Evolutionary conservation across 2,797 vertebrate species (phyloP), one percentile per base, ranked within the genome.

Genomic region (Anguilla obscura): DNA sequence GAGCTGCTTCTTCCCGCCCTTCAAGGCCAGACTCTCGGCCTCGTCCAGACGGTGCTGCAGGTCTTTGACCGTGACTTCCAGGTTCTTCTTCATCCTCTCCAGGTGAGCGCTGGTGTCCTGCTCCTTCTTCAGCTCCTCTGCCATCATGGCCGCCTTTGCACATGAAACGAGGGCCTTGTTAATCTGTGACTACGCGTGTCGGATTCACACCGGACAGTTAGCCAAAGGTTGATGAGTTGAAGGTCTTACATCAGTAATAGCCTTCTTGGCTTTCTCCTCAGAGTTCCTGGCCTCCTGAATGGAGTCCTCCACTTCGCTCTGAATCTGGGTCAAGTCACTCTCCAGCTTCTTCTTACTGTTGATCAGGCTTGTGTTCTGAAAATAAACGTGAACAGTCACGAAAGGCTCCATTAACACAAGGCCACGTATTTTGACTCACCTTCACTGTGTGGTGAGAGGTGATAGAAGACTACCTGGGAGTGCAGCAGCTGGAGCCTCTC

Each of bases 11-110:
- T 97, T 99, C 87, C 97, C 97, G 0, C 97, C 98, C 90, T 97
- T 98, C 94, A 99, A 93, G 0, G 98, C 98, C 95, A 99, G 89
- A 93, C 96, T 98, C 89, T 98, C 98, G 0, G 98, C 98, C 89
- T 99, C 98, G 0, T 99, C 97, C 71, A 99, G 95, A 3, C 98
- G 97, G 7, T 93, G 96, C 93, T 98, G 97, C 91, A 97, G 94
- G 89, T 98, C 97, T 93, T 98, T 98, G 89, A 99, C 97, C 0
- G 97, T 98, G 93, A 97, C 94, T 88, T 97, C 97, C 89, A 97
- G 92, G 93, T 98, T 98, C 95, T 97, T 98, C 94, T 98, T 98
- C 98, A 98, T 98, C 89, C 98, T 96, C 92, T 98, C 98, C 92
- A 98, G 94, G 89, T 98, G 98, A 91, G 97, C 93, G 0, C 97